Conservation (phyloP, 2,113 vertebrate species). For the Petroica traversi region DNA sequence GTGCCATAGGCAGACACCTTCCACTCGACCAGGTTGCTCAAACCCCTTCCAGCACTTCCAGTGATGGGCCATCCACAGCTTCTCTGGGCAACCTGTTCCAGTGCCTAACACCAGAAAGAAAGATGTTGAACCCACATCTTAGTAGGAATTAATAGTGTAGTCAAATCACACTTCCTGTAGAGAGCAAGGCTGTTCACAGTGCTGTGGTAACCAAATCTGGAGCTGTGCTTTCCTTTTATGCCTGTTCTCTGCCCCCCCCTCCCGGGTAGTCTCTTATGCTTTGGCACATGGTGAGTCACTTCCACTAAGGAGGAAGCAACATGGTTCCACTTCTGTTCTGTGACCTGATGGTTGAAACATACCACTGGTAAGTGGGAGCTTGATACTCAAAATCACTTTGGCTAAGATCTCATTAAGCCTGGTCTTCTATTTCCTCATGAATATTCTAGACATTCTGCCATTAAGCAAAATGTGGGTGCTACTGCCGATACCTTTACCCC, state of each 20-base stretch:
- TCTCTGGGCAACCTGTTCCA: not conserved
- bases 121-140: not conserved
- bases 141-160: not conserved
- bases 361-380: not conserved
- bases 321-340: not conserved
- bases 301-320: not conserved
- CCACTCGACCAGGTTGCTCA: not conserved
- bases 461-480: not conserved
- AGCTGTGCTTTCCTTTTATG: not conserved
- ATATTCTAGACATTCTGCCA: not conserved
- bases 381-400: not conserved
- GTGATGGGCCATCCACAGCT: not conserved
- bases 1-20: not conserved
- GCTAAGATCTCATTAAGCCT: not conserved
- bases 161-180: not conserved
- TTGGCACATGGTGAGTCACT: not conserved
- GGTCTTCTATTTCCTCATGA: not conserved
- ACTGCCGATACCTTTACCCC: not conserved
- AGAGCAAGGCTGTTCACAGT: not conserved
- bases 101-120: not conserved
- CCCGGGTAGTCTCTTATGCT: not conserved
- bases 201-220: not conserved
- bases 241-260: not conserved
- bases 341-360: not conserved
- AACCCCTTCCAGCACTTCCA: not conserved